Conservation (phyloP, 2,797 vertebrate species). For the Fringilla coelebs region DNA sequence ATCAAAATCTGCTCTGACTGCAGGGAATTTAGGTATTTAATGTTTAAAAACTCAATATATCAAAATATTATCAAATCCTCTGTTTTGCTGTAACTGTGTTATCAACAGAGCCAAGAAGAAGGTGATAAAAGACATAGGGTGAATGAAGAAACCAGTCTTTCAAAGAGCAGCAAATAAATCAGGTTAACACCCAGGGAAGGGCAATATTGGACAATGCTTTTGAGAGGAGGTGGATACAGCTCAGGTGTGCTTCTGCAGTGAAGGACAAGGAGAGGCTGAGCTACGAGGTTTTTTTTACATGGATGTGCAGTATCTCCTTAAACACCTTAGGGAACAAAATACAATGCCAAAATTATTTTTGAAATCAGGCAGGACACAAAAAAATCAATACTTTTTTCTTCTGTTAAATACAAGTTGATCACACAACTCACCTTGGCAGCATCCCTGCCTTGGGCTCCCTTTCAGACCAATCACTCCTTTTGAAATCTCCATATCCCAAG, state of each 20-base stretch:
- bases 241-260: neutral
- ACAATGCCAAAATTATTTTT: neutral
- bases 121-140: neutral
- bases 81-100: neutral
- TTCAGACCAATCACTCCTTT: neutral
- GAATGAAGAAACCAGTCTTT: neutral
- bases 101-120: neutral
- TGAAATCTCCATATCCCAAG: neutral
- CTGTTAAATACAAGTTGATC: neutral
- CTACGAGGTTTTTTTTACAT: accelerated
- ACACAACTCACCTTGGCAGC: neutral
- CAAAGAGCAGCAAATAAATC: neutral
- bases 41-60: neutral
- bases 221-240: neutral
- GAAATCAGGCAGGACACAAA: neutral
- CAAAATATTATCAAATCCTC: neutral
- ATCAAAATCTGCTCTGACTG: neutral
- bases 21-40: neutral
- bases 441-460: neutral
- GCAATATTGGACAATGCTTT: neutral
- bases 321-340: neutral
- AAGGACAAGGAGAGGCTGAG: neutral
- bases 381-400: neutral
- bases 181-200: neutral
- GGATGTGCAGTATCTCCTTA: neutral